Evolutionary conservation across 2,888 invertebrate genomes (phyloP).

Genomic region (Chaitophorus viminalis): DNA sequence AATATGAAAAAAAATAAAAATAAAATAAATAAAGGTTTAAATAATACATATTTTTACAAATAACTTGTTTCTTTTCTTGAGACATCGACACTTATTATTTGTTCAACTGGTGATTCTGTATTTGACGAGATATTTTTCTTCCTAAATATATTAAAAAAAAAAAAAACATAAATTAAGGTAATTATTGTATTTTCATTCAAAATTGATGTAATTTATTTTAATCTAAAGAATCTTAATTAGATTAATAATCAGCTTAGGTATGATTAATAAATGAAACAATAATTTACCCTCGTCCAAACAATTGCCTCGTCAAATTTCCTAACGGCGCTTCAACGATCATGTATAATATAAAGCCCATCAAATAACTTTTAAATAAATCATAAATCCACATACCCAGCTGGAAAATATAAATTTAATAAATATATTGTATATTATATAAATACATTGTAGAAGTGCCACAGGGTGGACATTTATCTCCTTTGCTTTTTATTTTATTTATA

Average conservation of each 20-base stretch:
- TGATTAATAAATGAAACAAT: neutral
- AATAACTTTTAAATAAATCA: conserved; percentile 31
- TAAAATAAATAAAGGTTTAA: too few species aligned
- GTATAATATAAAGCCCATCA: neutral
- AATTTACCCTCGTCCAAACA: conserved; percentile 32
- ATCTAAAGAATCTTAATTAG: too few species aligned
- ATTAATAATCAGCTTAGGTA: too few species aligned
- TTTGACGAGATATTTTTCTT: neutral
- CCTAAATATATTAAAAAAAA: neutral
- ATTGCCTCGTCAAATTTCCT: neutral
- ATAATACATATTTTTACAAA: too few species aligned
- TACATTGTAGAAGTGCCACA: too few species aligned
- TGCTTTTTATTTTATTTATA: too few species aligned
- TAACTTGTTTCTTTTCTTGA: neutral
- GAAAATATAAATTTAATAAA: neutral
- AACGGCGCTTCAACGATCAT: conserved; percentile 37
- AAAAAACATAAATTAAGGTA: too few species aligned
- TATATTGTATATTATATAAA: too few species aligned
- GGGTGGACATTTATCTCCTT: too few species aligned
- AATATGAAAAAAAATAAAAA: too few species aligned
- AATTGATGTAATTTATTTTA: too few species aligned
- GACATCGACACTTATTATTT: neutral
- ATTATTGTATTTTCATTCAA: too few species aligned
- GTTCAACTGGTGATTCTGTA: neutral
- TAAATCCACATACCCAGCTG: conserved; percentile 11